A percentile compares a stretch with the other conserved stretches of the same genome.
Evolutionary conservation across 2,113 vertebrate species (phyloP).

Genomic region (Hippocampus guttulatus): DNA sequence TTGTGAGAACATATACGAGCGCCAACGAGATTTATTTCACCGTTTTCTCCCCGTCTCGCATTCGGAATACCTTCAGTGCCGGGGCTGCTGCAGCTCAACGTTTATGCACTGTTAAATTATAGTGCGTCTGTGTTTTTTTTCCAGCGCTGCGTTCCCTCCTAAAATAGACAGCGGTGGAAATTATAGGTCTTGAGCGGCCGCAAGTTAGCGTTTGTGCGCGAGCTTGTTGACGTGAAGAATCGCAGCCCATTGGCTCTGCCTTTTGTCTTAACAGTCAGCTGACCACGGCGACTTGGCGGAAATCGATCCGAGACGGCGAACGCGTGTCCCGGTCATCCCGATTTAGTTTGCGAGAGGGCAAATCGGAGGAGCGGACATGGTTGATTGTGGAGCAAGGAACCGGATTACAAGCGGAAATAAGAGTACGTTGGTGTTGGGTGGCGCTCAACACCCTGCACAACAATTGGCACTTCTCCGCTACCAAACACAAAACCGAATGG

Average conservation of each 20-base stretch:
- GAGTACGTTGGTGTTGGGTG: too few relatives aligned
- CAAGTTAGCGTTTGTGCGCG: conserved; percentile 22
- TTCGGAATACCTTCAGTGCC: conserved; percentile 31
- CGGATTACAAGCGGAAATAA: neutral
- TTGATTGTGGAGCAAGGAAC: neutral
- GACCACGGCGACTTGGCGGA: conserved; percentile 9
- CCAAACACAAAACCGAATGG: too few relatives aligned
- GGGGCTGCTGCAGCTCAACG: conserved; percentile 24
- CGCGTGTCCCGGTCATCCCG: conserved; percentile 16
- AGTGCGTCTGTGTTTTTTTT: conserved; percentile 43
- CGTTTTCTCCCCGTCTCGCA: conserved; percentile 11
- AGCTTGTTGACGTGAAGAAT: conserved; percentile 19
- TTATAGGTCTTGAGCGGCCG: conserved; percentile 39
- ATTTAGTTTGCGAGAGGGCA: neutral
- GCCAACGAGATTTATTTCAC: neutral
- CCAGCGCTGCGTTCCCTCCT: conserved; percentile 33
- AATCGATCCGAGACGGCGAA: conserved; percentile 26
- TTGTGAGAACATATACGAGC: neutral
- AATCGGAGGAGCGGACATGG: neutral
- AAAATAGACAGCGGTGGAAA: conserved; percentile 60
- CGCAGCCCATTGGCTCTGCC: conserved; percentile 5
- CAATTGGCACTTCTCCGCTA: too few relatives aligned
- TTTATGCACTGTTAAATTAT: conserved; percentile 57
- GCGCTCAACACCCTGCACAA: too few relatives aligned
- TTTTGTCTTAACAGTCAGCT: conserved; percentile 12